Conservation (phyloP, 2,113 vertebrate species). For the Illadopsis cleaveri region DNA sequence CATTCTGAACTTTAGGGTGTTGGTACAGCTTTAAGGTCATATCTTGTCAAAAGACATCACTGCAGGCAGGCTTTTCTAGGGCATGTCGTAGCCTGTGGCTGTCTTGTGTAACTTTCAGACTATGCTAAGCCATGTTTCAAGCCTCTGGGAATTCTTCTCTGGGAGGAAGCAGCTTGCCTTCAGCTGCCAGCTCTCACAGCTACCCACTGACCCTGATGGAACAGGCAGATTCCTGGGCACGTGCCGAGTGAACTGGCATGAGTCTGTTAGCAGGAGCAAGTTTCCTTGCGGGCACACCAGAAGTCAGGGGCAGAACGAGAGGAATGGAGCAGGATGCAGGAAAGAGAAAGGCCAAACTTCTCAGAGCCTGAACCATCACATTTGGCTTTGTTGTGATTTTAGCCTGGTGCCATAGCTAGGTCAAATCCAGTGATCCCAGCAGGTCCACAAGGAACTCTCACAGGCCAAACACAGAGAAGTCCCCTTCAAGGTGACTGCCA, state of each 20-base stretch:
- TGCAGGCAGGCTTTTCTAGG: not conserved
- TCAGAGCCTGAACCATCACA: accelerated
- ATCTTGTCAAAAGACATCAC: not conserved
- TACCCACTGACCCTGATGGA: not conserved
- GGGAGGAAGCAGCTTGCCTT: not conserved
- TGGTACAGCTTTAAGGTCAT: not conserved
- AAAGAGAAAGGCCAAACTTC: not conserved
- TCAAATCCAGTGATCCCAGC: not conserved
- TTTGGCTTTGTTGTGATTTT: not conserved
- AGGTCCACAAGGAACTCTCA: not conserved
- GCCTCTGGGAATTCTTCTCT: not conserved
- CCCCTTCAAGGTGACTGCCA: not conserved
- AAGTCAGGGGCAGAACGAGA: not conserved
- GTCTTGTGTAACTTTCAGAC: not conserved
- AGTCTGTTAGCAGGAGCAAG: not conserved
- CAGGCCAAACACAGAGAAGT: not conserved
- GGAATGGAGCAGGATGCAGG: not conserved
- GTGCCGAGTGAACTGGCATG: not conserved
- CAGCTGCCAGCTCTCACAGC: not conserved
- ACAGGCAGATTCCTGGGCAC: not conserved
- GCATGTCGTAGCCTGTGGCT: not conserved
- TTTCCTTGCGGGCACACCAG: accelerated
- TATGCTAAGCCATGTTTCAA: not conserved
- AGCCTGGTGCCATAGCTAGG: not conserved
- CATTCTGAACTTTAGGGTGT: not conserved